Conservation (phyloP, 2,113 vertebrate species). For the Apodemus sylvaticus region DNA sequence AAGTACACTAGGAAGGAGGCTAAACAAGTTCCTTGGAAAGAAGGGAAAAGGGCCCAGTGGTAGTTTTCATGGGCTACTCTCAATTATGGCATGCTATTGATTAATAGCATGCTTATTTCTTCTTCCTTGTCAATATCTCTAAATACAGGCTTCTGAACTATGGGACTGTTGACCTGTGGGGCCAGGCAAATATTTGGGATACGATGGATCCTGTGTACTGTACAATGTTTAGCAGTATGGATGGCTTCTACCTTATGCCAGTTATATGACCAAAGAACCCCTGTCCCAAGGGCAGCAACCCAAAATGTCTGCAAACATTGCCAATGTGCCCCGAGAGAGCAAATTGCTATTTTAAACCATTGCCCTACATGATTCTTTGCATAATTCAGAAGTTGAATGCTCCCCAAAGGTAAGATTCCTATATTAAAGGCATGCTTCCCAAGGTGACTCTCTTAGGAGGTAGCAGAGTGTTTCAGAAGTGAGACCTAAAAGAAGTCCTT, state of each 20-base stretch:
- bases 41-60: not conserved
- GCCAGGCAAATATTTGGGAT: not conserved
- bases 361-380: not conserved
- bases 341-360: not conserved
- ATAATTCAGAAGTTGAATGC: not conserved
- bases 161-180: not conserved
- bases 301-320: conserved; percentile 3
- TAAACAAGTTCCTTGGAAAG: not conserved
- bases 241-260: not conserved
- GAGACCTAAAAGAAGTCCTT: not conserved
- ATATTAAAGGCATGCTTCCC: not conserved
- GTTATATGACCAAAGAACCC: not conserved
- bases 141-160: not conserved
- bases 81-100: not conserved
- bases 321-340: not conserved
- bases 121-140: not conserved
- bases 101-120: not conserved
- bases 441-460: not conserved
- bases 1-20: not conserved
- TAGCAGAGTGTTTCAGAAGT: not conserved
- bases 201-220: not conserved
- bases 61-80: not conserved
- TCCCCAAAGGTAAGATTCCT: not conserved
- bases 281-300: not conserved
- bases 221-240: not conserved